phyloP scores from a whole-genome alignment of 2,113 vertebrate species.

The Bufo bufo region DNA sequence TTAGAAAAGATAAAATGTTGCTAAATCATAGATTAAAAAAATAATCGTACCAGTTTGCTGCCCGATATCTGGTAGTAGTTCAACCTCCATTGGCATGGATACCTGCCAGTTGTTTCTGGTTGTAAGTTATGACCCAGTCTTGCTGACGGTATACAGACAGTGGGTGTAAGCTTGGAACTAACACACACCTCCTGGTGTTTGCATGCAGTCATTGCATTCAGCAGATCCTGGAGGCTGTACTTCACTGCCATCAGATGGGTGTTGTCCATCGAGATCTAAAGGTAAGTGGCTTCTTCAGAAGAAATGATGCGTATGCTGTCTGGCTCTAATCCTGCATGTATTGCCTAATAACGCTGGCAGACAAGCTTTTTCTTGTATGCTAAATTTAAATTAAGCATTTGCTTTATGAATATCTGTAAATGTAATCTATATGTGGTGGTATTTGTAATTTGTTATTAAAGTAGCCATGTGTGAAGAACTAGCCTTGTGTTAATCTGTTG shows the following conservation, averaged over 20 bases:
- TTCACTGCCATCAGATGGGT: slow-evolving; percentile 98
- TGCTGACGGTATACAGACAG: slow-evolving; percentile 75
- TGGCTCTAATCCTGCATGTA: slow-evolving; percentile 62
- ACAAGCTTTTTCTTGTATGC: not conserved
- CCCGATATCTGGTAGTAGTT: not conserved
- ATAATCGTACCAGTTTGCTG: too few relatives aligned
- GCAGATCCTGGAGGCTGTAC: slow-evolving; percentile 98
- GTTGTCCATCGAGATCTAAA: slow-evolving; percentile 97
- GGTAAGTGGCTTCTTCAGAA: slow-evolving; percentile 81
- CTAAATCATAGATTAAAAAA: too few relatives aligned
- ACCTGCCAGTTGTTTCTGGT: slow-evolving; percentile 60
- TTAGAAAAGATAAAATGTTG: too few relatives aligned
- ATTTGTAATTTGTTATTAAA: not conserved
- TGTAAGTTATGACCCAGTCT: slow-evolving; percentile 66
- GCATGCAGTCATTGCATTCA: slow-evolving; percentile 99
- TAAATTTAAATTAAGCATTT: slow-evolving; percentile 3
- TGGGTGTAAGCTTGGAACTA: slow-evolving; percentile 84
- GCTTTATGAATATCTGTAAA: not conserved
- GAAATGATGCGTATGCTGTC: slow-evolving; percentile 60
- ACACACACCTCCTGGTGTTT: slow-evolving; percentile 91
- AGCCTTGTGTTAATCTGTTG: not conserved
- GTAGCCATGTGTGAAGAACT: slow-evolving; percentile 6
- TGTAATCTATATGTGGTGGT: not conserved
- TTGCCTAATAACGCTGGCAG: not conserved
- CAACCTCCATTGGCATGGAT: not conserved